These are phyloP conservation scores for Gryon sp. DNA, from an alignment of 1,140 invertebrate species.

Conservation along the genomic window DNA sequence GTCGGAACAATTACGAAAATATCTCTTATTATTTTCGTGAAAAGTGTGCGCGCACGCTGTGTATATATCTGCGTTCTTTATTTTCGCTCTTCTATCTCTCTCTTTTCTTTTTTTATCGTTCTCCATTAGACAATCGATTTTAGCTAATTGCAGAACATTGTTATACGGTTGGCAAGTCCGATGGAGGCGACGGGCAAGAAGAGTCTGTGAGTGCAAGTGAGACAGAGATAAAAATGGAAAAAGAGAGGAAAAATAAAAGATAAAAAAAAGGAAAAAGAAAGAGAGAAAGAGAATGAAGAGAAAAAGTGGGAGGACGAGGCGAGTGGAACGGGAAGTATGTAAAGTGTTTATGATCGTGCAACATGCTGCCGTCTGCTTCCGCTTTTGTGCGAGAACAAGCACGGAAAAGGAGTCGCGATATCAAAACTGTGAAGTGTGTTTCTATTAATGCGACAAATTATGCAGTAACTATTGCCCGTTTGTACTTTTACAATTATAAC, in stretches of 20 bases:
- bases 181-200: too few species aligned
- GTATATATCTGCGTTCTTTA: neutral
- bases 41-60: constrained; percentile 19
- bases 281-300: constrained; percentile 32
- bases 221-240: too few species aligned
- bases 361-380: constrained; percentile 71
- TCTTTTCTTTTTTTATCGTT: constrained; percentile 62
- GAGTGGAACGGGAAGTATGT: constrained; percentile 71
- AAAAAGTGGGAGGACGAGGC: constrained; percentile 28
- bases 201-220: too few species aligned
- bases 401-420: constrained; percentile 38
- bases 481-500: constrained; percentile 37
- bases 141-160: constrained; percentile 74
- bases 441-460: constrained; percentile 32
- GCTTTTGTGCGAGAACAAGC: constrained; percentile 46
- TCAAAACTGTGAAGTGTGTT: constrained; percentile 49
- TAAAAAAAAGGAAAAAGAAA: constrained; percentile 44
- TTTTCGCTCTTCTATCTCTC: constrained; percentile 5
- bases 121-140: constrained; percentile 75
- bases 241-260: constrained; percentile 13
- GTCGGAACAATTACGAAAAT: constrained; percentile 55
- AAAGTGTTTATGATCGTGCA: constrained; percentile 78
- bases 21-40: constrained; percentile 57
- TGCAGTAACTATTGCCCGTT: constrained; percentile 15
- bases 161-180: constrained; percentile 48